Conservation (phyloP, 2,797 vertebrate species). For the Centropyge bicolor region DNA sequence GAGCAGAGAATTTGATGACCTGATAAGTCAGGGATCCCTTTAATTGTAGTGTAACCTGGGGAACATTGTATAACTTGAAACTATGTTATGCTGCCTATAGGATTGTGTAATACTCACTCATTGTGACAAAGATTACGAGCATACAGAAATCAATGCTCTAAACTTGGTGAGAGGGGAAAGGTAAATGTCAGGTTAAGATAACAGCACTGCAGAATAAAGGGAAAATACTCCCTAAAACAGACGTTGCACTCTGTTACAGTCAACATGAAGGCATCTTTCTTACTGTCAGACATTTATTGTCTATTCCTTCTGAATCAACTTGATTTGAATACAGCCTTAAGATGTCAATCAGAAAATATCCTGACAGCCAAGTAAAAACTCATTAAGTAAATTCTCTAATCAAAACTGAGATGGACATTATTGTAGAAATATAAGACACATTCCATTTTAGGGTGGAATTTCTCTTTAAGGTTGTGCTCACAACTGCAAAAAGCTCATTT, state of each 20-base stretch:
- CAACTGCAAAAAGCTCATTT: neutral
- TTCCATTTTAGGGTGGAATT: neutral
- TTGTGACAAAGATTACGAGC: slow-evolving; percentile 30
- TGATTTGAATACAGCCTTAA: neutral
- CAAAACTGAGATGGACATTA: neutral
- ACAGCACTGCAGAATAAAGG: slow-evolving; percentile 7
- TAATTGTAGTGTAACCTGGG: slow-evolving; percentile 21
- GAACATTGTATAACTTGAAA: slow-evolving; percentile 21
- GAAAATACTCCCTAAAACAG: neutral
- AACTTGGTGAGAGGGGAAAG: slow-evolving; percentile 5
- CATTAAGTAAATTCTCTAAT: neutral
- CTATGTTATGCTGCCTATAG: neutral
- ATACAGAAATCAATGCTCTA: slow-evolving; percentile 9
- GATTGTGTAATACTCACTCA: slow-evolving; percentile 1
- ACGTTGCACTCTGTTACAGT: neutral
- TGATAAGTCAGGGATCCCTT: slow-evolving; percentile 30
- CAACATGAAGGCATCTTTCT: neutral
- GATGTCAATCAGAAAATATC: neutral
- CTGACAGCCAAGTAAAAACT: neutral
- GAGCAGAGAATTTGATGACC: slow-evolving; percentile 2
- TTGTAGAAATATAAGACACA: neutral
- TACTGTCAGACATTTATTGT: neutral
- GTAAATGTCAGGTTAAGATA: slow-evolving; percentile 44
- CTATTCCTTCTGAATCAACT: neutral
- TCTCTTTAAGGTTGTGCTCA: neutral